These are phyloP conservation scores for Barnardius zonarius DNA, from an alignment of 2,113 vertebrate species.

Conservation along the genomic window DNA sequence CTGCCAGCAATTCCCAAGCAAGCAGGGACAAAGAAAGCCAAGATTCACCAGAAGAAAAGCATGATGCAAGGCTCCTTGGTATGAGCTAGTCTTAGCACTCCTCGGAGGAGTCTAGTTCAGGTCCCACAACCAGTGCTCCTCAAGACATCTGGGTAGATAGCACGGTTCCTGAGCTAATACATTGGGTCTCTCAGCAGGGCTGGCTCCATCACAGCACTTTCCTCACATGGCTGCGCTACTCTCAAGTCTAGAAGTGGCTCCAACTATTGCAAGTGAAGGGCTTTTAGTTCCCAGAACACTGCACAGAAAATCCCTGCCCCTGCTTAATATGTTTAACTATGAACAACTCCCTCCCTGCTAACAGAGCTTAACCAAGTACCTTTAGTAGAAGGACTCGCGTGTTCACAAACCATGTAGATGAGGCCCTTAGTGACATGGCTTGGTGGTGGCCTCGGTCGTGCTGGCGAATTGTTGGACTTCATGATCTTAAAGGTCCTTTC, in stretches of 20 bases:
- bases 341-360: neutral
- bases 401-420: neutral
- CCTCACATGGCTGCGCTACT: neutral
- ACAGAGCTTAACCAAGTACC: neutral
- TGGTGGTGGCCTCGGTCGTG: neutral
- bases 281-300: neutral
- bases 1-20: neutral
- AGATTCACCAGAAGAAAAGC: neutral
- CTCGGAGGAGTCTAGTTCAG: neutral
- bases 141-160: neutral
- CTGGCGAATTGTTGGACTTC: neutral
- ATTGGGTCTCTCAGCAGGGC: neutral
- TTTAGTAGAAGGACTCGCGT: neutral
- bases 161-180: neutral
- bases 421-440: neutral
- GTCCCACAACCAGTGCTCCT: neutral
- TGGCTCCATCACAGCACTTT: neutral
- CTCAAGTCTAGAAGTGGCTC: neutral
- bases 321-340: neutral
- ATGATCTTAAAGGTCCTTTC: neutral
- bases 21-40: neutral
- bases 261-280: neutral
- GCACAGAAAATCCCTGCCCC: neutral
- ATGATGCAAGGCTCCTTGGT: neutral
- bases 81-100: neutral